Base-by-base conservation (phyloP, 2,113 vertebrate genomes). In the Struthidea cinerea region DNA sequence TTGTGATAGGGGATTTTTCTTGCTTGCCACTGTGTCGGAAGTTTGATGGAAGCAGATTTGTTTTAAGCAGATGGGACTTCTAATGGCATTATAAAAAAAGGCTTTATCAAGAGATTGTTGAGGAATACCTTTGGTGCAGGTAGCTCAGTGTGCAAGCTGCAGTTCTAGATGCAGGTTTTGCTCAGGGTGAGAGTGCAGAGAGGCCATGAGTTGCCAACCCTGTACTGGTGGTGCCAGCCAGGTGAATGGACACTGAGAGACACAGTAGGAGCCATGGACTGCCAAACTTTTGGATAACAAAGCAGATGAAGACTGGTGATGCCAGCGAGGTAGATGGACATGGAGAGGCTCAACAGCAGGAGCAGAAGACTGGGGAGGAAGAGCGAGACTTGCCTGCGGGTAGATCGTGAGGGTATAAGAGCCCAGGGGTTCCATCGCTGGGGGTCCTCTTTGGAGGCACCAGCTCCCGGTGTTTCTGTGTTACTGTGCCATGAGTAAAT, bases 321-420 rank as follows among this genome's bases (percentile, higher is more conserved):
- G 42, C 26, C 47, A 61, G 63, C 3, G 12, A 42, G 47, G 24
- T 61, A 28, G 52, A 39, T 59, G 41, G 26, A 16, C n/a, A 23
- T 8, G 17, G 61, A 69, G 52, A 35, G 15, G 18, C 17, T 76
- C n/a, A 83, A 21, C 53, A 75, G 20, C 28, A 46, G 24, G 33
- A 75, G 21, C 46, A 47, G 55, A 32, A 60, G 30, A 47, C 39
- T n/a, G 7, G 3, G 18, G 41, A 47, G 24, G 47, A 90, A 35
- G 47, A 69, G 10, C 0, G 1, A 35, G 39, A 75, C 11, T 60
- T 83, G 39, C 5, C 3, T 16, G 28, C 1, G 3, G 41, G 41
- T 76, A 27, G 53, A 41, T 13, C 27, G 30, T 76, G 61, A 46
- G 24, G 24, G 6, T 76, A 11, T 35, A 27, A 27, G 46, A 55